phyloP scores from a whole-genome alignment of 2,888 invertebrate species.

The Gastracanthus pulcherrimus region DNA sequence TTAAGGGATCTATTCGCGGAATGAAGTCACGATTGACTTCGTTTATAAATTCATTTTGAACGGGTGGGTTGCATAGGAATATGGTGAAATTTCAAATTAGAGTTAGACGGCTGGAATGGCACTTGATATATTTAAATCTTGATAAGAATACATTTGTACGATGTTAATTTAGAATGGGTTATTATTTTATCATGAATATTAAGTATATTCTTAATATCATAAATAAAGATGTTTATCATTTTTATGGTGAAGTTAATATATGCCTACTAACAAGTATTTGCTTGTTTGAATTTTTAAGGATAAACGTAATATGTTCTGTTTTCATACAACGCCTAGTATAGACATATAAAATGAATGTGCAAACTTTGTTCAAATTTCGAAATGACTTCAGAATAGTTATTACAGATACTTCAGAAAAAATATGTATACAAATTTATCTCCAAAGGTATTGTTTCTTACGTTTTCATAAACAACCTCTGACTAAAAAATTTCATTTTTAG shows the following conservation, averaged over 20 bases:
- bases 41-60: conserved; percentile 17
- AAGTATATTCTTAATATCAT: neutral
- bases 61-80: neutral
- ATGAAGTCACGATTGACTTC: conserved; percentile 27
- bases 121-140: conserved; percentile 14
- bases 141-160: conserved; percentile 2
- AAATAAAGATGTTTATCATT: neutral
- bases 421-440: no score
- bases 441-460: no score
- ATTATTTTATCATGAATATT: conserved; percentile 13
- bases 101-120: neutral
- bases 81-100: conserved; percentile 30
- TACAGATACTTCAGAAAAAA: no score
- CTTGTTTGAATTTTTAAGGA: no score
- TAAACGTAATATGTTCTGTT: no score
- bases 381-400: no score
- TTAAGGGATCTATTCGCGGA: conserved; percentile 23
- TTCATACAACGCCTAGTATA: no score
- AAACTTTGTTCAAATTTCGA: no score
- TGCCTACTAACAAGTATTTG: no score
- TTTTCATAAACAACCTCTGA: no score
- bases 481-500: no score
- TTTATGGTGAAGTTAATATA: neutral
- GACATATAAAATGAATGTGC: no score
- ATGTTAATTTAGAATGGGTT: neutral